phyloP scores from a whole-genome alignment of 2,797 vertebrate genomes.

The Myotis daubentonii region DNA sequence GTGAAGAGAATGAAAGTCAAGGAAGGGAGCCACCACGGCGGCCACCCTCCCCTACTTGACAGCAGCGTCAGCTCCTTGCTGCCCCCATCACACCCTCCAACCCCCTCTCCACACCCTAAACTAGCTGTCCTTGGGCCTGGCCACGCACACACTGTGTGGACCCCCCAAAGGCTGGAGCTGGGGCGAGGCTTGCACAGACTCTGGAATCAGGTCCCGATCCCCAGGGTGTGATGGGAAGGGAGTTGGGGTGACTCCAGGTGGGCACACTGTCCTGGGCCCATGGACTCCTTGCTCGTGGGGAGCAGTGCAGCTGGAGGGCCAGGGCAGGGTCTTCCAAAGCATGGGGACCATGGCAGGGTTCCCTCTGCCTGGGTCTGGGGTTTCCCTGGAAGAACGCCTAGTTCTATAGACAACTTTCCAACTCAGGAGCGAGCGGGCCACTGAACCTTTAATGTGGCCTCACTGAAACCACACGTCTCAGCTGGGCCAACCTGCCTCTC shows the following conservation, averaged over 20 bases:
- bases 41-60: background rate
- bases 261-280: background rate
- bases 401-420: background rate
- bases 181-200: background rate
- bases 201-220: background rate
- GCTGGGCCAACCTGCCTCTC: background rate
- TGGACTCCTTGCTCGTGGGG: fast-evolving
- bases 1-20: background rate
- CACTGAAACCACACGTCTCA: background rate
- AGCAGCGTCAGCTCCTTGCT: background rate
- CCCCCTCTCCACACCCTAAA: background rate
- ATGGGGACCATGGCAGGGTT: background rate
- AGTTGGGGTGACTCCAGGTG: background rate
- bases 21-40: background rate
- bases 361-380: background rate
- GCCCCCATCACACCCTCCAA: background rate
- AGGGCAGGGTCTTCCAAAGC: background rate
- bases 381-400: background rate
- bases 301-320: fast-evolving
- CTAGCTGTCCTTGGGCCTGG: background rate
- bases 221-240: background rate
- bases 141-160: fast-evolving
- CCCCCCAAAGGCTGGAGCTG: background rate
- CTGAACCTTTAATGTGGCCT: too few species aligned
- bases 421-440: background rate